phyloP scores from a whole-genome alignment of 2,113 vertebrate species.

The Taurulus bubalis region DNA sequence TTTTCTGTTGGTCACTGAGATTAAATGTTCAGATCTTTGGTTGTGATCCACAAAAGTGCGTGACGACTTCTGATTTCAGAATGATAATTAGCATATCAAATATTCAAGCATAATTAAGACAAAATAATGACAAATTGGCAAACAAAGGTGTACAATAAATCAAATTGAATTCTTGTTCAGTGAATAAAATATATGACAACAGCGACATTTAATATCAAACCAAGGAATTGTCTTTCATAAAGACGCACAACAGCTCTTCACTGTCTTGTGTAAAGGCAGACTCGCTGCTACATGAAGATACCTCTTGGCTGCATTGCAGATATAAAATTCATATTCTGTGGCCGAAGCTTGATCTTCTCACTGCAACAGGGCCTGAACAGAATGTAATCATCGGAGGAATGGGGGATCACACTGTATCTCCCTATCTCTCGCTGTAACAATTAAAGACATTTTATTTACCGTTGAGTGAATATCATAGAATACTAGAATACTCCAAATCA shows the following conservation, averaged over 20 bases:
- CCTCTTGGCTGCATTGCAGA: constrained; percentile 81
- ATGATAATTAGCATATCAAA: constrained; percentile 3
- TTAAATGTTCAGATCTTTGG: not conserved
- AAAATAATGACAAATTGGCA: not conserved
- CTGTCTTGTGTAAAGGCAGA: constrained; percentile 23
- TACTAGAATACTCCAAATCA: not conserved
- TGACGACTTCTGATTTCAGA: not conserved
- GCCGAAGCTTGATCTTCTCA: constrained; percentile 72
- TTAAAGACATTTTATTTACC: not conserved
- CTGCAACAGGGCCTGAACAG: constrained; percentile 77
- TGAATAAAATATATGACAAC: not conserved
- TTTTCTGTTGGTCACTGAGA: not conserved
- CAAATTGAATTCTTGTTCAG: not conserved
- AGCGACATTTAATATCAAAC: not conserved
- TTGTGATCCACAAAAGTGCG: not conserved
- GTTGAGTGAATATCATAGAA: not conserved
- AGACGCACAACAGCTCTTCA: constrained; percentile 23
- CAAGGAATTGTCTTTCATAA: constrained; percentile 4
- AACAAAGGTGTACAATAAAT: not conserved
- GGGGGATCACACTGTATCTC: constrained; percentile 26
- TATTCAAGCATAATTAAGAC: not conserved
- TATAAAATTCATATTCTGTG: constrained; percentile 83
- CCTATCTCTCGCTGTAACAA: constrained; percentile 21
- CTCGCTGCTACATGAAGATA: constrained; percentile 49
- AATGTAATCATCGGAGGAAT: constrained; percentile 72